Base-by-base conservation (phyloP, 2,797 vertebrate genomes). In the Megaceryle alcyon region DNA sequence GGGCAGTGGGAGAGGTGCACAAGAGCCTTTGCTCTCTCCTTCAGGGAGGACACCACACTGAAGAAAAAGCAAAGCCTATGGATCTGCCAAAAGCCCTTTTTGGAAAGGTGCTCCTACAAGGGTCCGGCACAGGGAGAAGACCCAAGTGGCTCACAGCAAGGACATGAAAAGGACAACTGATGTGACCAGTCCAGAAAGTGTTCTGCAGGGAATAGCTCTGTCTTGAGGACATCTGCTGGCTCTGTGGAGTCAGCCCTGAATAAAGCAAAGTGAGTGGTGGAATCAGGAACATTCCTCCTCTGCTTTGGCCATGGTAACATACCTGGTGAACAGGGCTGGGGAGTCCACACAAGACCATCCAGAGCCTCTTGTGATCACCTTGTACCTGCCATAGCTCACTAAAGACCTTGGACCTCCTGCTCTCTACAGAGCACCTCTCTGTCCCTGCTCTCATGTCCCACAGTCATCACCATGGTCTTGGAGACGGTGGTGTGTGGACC, bases 81-180 rank as follows among this genome's bases (percentile, higher is more conserved):
- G 31, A n/a, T 59, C 26, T 86, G 41, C 28, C 65, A 59, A 59
- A 77, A 87, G 11, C 12, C 19, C 7, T 81, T 41, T 72, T 54
- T 54, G 10, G 33, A 86, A 75, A 14, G 46, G 9, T 81, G 22
- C 2, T 79, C 1, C 0, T 59, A 26, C 1, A 1, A 16, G 0
- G 0, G 9, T 26, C 70, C 87, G 63, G 31, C 31, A 65, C 22
- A 72, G 31, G 9, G 25, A 54, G 43, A 63, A 76, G 21, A 78
- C 10, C 11, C 25, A 72, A 76, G 31, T 18, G 37, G 20, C 10
- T 91, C 37, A 28, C 25, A 73, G 33, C 41, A 73, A 92, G 20
- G 15, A 54, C 21, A 26, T 44, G 7, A 41, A 82, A 61, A 88
- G 31, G 43, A 21, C 6, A 88, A 43, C 4, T 65, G 17, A 5